Conservation (phyloP, 2,797 vertebrate species). For the Hoplostethus mediterraneus region DNA sequence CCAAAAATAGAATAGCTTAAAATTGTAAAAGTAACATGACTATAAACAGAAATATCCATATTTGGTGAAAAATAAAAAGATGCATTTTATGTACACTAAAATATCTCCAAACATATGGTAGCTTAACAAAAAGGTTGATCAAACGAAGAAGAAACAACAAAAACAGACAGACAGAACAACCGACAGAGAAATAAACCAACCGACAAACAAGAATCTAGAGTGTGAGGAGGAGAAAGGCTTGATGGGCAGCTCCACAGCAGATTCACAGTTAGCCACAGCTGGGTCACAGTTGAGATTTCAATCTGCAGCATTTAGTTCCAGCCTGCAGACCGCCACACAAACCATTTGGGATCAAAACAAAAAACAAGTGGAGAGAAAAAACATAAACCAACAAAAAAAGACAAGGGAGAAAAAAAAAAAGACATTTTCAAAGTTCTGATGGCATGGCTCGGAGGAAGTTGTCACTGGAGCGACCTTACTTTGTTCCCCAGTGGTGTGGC, state of each 20-base stretch:
- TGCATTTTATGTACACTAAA: conserved; percentile 73
- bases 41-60: conserved; percentile 64
- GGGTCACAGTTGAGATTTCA: conserved; percentile 88
- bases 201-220: conserved; percentile 59
- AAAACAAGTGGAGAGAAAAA: conserved; percentile 40
- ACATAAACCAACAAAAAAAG: conserved; percentile 1
- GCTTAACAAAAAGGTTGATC: conserved; percentile 76
- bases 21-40: conserved; percentile 70
- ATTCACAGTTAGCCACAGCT: conserved; percentile 89
- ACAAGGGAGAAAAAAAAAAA: conserved; percentile 49
- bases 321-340: conserved; percentile 81
- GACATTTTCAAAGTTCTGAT: conserved; percentile 78
- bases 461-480: conserved; percentile 81
- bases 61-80: conserved; percentile 69
- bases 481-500: conserved; percentile 75
- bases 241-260: conserved; percentile 85
- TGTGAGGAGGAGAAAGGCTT: conserved; percentile 76
- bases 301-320: conserved; percentile 86
- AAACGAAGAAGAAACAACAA: conserved; percentile 61
- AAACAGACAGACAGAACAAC: conserved; percentile 47
- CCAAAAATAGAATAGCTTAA: conserved; percentile 54
- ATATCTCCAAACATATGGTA: conserved; percentile 64
- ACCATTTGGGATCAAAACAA: conserved; percentile 79
- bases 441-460: conserved; percentile 82
- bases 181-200: conserved; percentile 61